Evolutionary conservation across 2,797 vertebrate genomes (phyloP).

Genomic region (Galagoides demidoff): DNA sequence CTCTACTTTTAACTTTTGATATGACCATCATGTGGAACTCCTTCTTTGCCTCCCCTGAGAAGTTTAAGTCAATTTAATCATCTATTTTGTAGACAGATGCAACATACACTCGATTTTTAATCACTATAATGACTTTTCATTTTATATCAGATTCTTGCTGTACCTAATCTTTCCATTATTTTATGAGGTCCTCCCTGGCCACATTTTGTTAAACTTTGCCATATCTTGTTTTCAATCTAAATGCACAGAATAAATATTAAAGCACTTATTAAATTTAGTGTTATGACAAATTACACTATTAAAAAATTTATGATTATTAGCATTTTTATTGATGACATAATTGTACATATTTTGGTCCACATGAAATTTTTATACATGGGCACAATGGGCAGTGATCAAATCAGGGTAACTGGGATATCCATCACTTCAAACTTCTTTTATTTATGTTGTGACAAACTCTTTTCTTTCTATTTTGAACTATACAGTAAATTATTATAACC

Average conservation of each 20-base stretch:
- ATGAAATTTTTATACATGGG: background rate
- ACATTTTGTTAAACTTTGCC: background rate
- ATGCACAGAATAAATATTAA: background rate
- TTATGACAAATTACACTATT: background rate
- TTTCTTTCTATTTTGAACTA: background rate
- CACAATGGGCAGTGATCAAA: background rate
- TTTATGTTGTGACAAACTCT: background rate
- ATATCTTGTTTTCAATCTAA: rapidly evolving
- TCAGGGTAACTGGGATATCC: background rate
- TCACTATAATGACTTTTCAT: background rate
- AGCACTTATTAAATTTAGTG: background rate
- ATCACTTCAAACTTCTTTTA: background rate
- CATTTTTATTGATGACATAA: background rate
- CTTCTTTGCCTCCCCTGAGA: background rate
- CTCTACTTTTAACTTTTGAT: background rate
- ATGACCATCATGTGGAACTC: background rate
- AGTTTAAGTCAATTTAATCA: background rate
- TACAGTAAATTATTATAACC: background rate
- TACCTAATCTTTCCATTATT: background rate
- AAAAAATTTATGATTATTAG: background rate
- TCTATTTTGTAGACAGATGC: background rate
- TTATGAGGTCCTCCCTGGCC: background rate
- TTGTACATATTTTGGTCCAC: background rate
- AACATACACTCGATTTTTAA: background rate
- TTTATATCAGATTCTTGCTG: background rate